Conservation (phyloP, 2,113 vertebrate species). For the Noctilio leporinus region DNA sequence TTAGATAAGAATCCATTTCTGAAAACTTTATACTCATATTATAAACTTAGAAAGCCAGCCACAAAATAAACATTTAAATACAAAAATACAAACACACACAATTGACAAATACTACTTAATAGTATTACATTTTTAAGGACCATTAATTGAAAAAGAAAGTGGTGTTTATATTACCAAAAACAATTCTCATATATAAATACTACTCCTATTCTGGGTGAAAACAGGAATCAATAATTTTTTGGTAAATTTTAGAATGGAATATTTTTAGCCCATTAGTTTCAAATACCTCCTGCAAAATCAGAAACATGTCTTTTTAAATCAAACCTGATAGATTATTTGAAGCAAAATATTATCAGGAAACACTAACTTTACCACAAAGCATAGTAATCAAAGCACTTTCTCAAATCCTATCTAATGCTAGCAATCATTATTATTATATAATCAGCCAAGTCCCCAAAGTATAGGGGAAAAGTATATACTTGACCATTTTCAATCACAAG, state of each 20-base stretch:
- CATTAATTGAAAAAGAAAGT: neutral
- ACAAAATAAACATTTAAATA: slow-evolving; percentile 4
- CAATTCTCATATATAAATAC: slow-evolving; percentile 4
- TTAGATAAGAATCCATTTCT: neutral
- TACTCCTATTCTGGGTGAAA: neutral
- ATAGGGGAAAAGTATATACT: slow-evolving; percentile 34
- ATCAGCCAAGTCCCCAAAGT: slow-evolving; percentile 47
- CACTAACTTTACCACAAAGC: slow-evolving; percentile 34
- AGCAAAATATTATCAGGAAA: slow-evolving; percentile 52
- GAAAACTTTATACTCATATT: neutral
- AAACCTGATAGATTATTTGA: slow-evolving; percentile 30
- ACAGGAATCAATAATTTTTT: slow-evolving; percentile 11
- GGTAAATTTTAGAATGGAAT: slow-evolving; percentile 24
- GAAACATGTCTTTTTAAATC: slow-evolving; percentile 15
- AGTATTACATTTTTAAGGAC: neutral
- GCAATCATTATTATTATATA: slow-evolving; percentile 47
- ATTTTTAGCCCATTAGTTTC: slow-evolving; percentile 2
- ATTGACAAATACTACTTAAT: neutral
- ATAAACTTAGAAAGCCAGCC: slow-evolving; percentile 19
- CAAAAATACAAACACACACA: neutral
- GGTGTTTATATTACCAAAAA: slow-evolving; percentile 39
- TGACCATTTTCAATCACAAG: slow-evolving; percentile 67
- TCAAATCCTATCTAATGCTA: slow-evolving; percentile 31
- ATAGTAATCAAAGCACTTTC: slow-evolving; percentile 33
- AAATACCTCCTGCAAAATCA: slow-evolving; percentile 3